Conservation (phyloP, 37 sponge, comb jelly and placozoan genomes). For the Aplysina aerophoba region DNA sequence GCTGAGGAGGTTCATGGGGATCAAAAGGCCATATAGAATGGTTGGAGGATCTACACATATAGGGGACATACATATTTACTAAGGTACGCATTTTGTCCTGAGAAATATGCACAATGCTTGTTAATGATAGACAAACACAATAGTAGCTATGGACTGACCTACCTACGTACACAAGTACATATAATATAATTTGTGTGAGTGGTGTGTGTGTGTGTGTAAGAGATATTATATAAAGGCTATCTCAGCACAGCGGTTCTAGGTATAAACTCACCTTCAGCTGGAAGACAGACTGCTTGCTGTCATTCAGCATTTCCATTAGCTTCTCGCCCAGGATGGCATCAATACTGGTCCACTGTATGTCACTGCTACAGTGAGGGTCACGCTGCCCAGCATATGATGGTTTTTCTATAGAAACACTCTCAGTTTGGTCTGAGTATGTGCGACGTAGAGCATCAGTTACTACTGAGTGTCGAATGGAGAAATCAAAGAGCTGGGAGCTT, state of each 20-base stretch:
- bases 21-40: too few relatives aligned
- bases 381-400: slow-evolving; percentile 44
- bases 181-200: too few relatives aligned
- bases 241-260: background rate
- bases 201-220: too few relatives aligned
- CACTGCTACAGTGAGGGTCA: background rate
- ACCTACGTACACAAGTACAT: too few relatives aligned
- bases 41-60: too few relatives aligned
- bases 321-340: slow-evolving; percentile 52
- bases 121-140: too few relatives aligned
- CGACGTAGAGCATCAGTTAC: slow-evolving; percentile 29
- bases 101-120: too few relatives aligned
- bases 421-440: slow-evolving; percentile 13
- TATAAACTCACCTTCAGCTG: background rate
- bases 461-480: slow-evolving; percentile 44
- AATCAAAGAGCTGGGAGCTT: slow-evolving; percentile 43
- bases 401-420: background rate
- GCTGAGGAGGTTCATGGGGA: too few relatives aligned
- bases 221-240: too few relatives aligned
- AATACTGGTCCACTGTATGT: slow-evolving; percentile 46
- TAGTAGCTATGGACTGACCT: too few relatives aligned
- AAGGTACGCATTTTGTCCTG: too few relatives aligned
- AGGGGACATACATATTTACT: too few relatives aligned
- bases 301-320: slow-evolving; percentile 30
- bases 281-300: background rate